Evolutionary conservation across 2,888 invertebrate species (phyloP).

Genomic region (Alitta virens): DNA sequence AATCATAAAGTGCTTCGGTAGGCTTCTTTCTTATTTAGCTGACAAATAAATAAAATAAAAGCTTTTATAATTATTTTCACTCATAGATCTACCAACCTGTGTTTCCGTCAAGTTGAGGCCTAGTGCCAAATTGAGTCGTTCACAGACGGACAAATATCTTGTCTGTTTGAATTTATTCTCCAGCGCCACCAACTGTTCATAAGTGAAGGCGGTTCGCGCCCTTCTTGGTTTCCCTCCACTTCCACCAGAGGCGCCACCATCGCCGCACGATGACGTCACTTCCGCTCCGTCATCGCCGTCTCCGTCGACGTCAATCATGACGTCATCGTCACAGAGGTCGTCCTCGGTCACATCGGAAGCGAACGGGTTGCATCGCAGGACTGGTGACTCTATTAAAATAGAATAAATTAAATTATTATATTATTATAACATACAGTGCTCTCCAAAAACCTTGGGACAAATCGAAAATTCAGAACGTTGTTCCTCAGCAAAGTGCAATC

Average conservation of each 20-base stretch:
- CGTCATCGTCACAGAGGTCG: not conserved
- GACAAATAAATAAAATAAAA: too few species aligned
- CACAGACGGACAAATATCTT: slow-evolving; percentile 95
- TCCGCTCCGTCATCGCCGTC: not conserved
- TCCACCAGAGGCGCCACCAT: not conserved
- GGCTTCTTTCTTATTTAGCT: too few species aligned
- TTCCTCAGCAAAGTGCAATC: too few species aligned
- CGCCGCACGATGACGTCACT: not conserved
- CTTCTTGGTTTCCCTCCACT: slow-evolving; percentile 70
- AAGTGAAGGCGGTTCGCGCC: slow-evolving; percentile 96
- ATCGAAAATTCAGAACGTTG: too few species aligned
- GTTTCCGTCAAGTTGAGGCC: slow-evolving; percentile 95
- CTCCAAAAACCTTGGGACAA: too few species aligned
- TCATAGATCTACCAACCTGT: slow-evolving; percentile 63
- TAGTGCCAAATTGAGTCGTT: slow-evolving; percentile 90
- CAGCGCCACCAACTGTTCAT: slow-evolving; percentile 91
- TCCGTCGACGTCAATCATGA: slow-evolving; percentile 1
- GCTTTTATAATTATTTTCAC: too few species aligned
- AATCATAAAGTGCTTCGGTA: too few species aligned
- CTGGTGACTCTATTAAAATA: too few species aligned
- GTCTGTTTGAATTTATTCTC: slow-evolving; percentile 97
- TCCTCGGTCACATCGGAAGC: too few species aligned
- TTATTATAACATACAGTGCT: too few species aligned
- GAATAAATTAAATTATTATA: too few species aligned
- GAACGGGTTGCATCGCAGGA: too few species aligned